These are phyloP conservation scores for Phrynocephalus versicolor DNA, from an alignment of 2,113 vertebrate genomes.

Conservation along the genomic window DNA sequence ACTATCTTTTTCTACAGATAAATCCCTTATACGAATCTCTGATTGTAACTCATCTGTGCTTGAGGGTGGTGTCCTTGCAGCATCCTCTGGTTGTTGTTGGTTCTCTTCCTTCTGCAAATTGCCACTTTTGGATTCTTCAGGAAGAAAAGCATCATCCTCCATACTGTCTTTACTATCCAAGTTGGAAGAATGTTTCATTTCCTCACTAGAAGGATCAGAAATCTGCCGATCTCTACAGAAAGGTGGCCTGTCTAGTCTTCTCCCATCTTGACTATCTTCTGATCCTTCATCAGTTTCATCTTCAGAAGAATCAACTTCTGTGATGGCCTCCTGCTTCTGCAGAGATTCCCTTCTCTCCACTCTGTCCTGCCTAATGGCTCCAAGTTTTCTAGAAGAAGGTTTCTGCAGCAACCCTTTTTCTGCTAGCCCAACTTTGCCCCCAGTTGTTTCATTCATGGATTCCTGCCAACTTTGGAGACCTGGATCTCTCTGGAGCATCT, in stretches of 20 bases:
- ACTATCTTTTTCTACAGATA: constrained; percentile 39
- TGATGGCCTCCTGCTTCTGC: constrained; percentile 96
- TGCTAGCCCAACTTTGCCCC: constrained; percentile 76
- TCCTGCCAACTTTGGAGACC: constrained; percentile 88
- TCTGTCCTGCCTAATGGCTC: constrained; percentile 91
- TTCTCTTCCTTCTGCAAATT: constrained; percentile 58
- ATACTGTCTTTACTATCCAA: constrained; percentile 67
- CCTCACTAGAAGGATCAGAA: constrained; percentile 62
- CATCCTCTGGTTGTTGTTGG: constrained; percentile 48
- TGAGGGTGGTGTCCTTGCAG: constrained; percentile 14
- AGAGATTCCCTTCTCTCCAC: constrained; percentile 92
- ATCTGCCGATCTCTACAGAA: constrained; percentile 55
- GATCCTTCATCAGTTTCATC: constrained; percentile 93
- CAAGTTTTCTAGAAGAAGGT: constrained; percentile 83
- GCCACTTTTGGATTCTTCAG: constrained; percentile 69
- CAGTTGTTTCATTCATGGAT: constrained; percentile 73
- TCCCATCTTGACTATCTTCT: constrained; percentile 86
- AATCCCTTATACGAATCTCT: constrained; percentile 36
- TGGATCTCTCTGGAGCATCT: constrained; percentile 86
- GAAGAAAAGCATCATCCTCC: constrained; percentile 74
- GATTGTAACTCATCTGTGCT: constrained; percentile 27
- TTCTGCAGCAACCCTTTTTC: constrained; percentile 88
- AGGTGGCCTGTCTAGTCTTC: constrained; percentile 60
- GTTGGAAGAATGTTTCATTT: constrained; percentile 63
- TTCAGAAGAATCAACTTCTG: constrained; percentile 94